Conservation (phyloP, 2,113 vertebrate genomes). For the Garra rufa region DNA sequence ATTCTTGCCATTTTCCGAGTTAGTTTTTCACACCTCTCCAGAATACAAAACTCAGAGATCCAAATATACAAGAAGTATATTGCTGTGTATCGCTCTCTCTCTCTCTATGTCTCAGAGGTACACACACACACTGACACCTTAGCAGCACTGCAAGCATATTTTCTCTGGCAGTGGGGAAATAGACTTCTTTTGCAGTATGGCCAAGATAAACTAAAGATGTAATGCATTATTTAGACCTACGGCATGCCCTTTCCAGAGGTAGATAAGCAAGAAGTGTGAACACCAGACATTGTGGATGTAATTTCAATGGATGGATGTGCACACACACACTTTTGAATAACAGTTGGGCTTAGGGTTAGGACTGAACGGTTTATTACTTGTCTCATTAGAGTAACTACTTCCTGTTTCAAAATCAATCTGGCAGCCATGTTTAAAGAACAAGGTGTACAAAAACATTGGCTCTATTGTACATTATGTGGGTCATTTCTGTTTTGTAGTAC, state of each 20-base stretch:
- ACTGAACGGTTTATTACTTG: neutral
- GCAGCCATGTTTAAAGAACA: neutral
- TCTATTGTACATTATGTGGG: neutral
- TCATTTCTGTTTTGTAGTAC: neutral
- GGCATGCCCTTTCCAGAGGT: conserved; percentile 23
- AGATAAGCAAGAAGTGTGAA: conserved; percentile 23
- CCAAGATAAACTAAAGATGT: conserved; percentile 38
- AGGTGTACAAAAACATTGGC: neutral
- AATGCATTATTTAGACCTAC: conserved; percentile 38
- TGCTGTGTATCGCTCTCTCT: conserved; percentile 37
- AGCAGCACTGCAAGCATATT: conserved; percentile 31
- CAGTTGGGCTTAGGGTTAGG: neutral
- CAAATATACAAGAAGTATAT: conserved; percentile 55
- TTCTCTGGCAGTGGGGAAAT: conserved; percentile 29
- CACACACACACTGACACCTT: conserved; percentile 35
- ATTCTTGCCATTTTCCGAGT: conserved; percentile 57
- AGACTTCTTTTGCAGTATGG: conserved; percentile 38
- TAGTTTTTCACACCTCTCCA: conserved; percentile 41
- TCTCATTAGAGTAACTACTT: neutral
- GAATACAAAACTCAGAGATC: conserved; percentile 56
- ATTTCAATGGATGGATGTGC: neutral
- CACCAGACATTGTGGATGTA: conserved; percentile 19
- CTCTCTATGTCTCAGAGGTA: conserved; percentile 24
- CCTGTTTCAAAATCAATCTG: neutral
- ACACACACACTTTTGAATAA: neutral